These are phyloP conservation scores for Pherbina coryleti DNA, from an alignment of 2,888 invertebrate species.

Conservation along the genomic window DNA sequence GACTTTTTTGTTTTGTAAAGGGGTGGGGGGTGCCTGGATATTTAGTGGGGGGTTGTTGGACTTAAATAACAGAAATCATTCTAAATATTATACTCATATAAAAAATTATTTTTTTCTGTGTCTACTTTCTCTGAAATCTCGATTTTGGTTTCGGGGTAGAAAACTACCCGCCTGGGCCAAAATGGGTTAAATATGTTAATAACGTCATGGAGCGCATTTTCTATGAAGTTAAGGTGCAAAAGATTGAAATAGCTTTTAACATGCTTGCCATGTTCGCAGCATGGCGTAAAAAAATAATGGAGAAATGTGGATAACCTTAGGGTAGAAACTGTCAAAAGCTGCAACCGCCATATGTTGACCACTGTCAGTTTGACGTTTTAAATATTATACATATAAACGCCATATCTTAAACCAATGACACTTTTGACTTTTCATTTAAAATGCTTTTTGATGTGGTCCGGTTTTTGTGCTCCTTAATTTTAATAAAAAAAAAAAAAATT, in stretches of 20 bases:
- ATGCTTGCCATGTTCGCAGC: background rate
- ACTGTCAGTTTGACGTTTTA: conserved; percentile 23
- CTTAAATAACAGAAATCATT: no score
- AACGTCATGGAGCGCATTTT: background rate
- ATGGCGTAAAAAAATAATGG: background rate
- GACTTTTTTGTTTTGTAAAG: no score
- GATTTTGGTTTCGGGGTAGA: no score
- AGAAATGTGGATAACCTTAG: background rate
- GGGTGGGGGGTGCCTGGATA: no score
- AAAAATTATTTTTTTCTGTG: no score
- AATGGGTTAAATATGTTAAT: conserved; percentile 14
- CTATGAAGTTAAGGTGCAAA: background rate
- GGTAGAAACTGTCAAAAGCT: conserved; percentile 1
- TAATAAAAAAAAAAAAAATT: no score
- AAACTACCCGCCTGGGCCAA: no score
- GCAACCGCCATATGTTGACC: conserved; percentile 10
- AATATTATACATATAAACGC: background rate
- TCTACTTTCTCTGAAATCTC: no score
- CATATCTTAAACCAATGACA: background rate
- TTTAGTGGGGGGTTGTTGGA: no score
- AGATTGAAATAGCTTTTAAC: conserved; percentile 2
- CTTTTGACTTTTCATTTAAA: background rate
- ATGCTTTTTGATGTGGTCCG: background rate
- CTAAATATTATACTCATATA: no score
- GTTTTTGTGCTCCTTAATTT: no score